Evolutionary conservation across 2,113 vertebrate genomes (phyloP).

Genomic region (Calyptomena viridis): DNA sequence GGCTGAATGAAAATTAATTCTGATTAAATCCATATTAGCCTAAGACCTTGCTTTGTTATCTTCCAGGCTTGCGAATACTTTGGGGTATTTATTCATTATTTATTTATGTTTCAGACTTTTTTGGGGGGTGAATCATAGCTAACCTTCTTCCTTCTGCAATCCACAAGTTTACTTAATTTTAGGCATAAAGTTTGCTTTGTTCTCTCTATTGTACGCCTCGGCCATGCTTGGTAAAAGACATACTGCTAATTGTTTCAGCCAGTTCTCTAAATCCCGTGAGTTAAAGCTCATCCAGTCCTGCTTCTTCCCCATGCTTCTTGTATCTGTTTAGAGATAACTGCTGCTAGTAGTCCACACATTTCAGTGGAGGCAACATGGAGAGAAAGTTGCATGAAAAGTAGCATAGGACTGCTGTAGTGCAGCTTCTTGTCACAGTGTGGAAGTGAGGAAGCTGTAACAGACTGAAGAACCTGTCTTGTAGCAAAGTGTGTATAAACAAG

Average conservation of each 20-base stretch:
- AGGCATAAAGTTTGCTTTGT: neutral
- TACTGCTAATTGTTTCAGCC: neutral
- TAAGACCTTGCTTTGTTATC: constrained; percentile 36
- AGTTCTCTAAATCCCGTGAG: neutral
- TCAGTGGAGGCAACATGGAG: neutral
- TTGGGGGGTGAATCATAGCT: neutral
- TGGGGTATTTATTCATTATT: constrained; percentile 28
- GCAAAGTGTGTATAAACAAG: neutral
- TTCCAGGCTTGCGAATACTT: neutral
- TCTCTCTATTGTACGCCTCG: neutral
- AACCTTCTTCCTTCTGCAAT: neutral
- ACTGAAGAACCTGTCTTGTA: neutral
- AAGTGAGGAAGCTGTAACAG: neutral
- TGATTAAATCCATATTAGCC: constrained; percentile 49
- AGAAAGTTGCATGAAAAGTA: neutral
- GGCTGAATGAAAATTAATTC: constrained; percentile 12
- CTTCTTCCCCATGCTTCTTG: neutral
- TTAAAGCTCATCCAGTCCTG: neutral
- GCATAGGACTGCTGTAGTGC: neutral
- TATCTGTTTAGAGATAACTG: neutral
- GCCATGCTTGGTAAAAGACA: neutral
- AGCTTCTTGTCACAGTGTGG: neutral
- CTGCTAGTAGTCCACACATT: neutral
- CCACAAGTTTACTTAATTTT: neutral
- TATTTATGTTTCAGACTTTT: constrained; percentile 9